Base-by-base conservation (phyloP, 1,140 invertebrate genomes). In the Pristionchus pacificus region DNA sequence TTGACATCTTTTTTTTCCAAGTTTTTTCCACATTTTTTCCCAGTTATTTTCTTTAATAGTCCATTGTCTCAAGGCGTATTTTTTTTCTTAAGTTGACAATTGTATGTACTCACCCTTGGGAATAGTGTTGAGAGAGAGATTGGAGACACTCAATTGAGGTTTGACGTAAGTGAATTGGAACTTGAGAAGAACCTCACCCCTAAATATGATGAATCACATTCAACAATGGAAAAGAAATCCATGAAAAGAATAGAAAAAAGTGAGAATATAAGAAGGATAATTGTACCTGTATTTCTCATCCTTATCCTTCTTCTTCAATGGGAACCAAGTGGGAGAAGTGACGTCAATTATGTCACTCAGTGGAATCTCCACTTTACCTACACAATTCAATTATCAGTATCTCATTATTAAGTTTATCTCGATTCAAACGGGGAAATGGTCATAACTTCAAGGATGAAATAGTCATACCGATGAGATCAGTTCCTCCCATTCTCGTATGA, bases 151-250 rank as follows among this genome's bases (percentile, higher is more conserved):
- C 60, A 68, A 55, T 60, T 59, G 49, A 6, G 71, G 71, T 15
- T 68, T 68, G 32, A 68, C 67, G 58, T 68, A 73, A 49, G 31
- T 59, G 30, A 73, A 73, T 3, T 68, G 49, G 31, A 73, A 33
- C 38, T 30, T 29, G 15, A 73, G 14, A 27, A 68, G 71, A n/a
- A 73, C 67, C 64, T 73, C 71, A 32, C 71, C 71, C 28, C 71
- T 72, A 29, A 13, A 69, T 66, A 68, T 27, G 14, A 13, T n/a
- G n/a, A n/a, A n/a, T n/a, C n/a, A n/a, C n/a, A n/a, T n/a, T n/a
- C n/a, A n/a, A n/a, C n/a, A n/a, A n/a, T n/a, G n/a, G n/a, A n/a
- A n/a, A n/a, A n/a, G n/a, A n/a, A n/a, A n/a, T n/a, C n/a, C n/a
- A n/a, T n/a, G n/a, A n/a, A n/a, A n/a, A n/a, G n/a, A n/a, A n/a